Base-by-base conservation (phyloP, 1,140 invertebrate species). In the Drepana arcuata region DNA sequence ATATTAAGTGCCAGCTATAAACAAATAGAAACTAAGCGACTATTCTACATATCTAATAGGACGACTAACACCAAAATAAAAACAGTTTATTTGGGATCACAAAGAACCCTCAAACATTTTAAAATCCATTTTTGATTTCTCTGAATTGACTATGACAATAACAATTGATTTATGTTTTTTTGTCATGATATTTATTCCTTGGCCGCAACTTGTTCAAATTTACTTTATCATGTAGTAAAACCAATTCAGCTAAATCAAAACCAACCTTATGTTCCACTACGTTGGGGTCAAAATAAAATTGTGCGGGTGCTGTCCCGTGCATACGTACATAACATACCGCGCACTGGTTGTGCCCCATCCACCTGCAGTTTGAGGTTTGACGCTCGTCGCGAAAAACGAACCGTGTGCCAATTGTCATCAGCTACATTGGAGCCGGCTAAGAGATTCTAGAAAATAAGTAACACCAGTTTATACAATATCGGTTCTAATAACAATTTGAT, bases 331-430 rank as follows among this genome's bases (percentile, higher is more conserved):
- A 85, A 86, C 86, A 88, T 89, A 96, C 95, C 93, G 88, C 89
- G 88, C 45, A 93, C 88, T 43, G 93, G 88, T 41, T 89, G 82
- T 61, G 92, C 91, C 51, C 91, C 88, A 84, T 98, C 95, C 39
- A 97, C 87, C 81, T 93, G 91, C 25, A 98, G 86, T 56, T 93
- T 91, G 24, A 98, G 83, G 63, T 90, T 91, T 5, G 89, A 91
- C 1, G 93, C 94, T 54, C 94, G 86, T 35, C 96, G 87, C 1
- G 92, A 93, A 58, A 98, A 93, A 25, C 89, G 88, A 14, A 97
- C 86, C 1, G 94, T 94, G 77, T 99, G 97, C 96, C 96, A 99
- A 66, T 92, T 89, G 67, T 97, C 95, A 69, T 99, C 95, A 65
- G 96, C 95, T 33, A 92, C 91, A 40, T 87, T 86, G 57, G 92